Evolutionary conservation across 2,113 vertebrate species (phyloP).

Genomic region (Entomyzon cyanotis): DNA sequence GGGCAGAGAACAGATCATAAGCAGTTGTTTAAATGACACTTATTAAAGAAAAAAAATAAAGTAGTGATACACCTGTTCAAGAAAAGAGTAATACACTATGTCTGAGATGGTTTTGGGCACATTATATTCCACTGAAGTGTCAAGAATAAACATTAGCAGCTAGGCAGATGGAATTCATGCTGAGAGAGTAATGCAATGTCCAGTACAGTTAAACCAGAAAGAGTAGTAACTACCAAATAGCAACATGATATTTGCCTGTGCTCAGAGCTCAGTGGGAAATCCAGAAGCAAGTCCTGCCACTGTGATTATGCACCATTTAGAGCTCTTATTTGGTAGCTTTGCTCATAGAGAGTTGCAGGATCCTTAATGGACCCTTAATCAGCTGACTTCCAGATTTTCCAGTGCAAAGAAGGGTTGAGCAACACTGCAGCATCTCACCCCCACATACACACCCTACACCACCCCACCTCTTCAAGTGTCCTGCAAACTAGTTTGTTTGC

Average conservation of each 20-base stretch:
- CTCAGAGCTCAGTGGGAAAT: background rate
- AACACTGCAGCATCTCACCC: background rate
- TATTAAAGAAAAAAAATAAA: too few species aligned
- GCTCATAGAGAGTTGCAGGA: background rate
- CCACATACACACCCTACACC: background rate
- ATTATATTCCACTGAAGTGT: background rate
- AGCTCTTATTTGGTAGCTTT: background rate
- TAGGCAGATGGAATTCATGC: background rate
- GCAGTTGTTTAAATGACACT: background rate
- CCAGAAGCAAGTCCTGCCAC: background rate
- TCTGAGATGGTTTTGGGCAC: background rate
- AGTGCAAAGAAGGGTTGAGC: background rate
- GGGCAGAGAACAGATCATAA: background rate
- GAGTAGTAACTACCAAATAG: background rate
- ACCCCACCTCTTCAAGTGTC: background rate
- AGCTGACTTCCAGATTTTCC: background rate
- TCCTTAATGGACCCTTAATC: background rate
- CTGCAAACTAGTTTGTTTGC: background rate
- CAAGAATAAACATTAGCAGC: background rate
- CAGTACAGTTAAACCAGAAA: background rate
- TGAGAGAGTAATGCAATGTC: background rate
- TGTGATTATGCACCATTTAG: background rate
- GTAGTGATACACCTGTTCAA: background rate
- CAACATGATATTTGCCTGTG: background rate
- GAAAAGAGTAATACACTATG: background rate